phyloP scores from a whole-genome alignment of 2,888 invertebrate genomes.

The Oxytorus armatus region DNA sequence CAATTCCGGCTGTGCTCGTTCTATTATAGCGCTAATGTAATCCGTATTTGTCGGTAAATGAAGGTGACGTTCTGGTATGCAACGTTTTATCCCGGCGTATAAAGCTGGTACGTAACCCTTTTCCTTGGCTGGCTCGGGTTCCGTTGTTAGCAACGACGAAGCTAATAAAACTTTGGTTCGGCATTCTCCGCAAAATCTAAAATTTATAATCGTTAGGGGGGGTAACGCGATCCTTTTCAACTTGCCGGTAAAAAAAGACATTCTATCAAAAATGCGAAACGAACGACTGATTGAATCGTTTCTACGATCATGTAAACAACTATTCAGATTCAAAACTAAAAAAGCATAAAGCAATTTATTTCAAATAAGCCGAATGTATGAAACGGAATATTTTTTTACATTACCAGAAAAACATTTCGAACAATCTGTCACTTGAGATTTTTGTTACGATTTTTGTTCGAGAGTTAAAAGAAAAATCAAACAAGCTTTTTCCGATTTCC shows the following conservation, averaged over 20 bases:
- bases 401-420: too few relatives aligned
- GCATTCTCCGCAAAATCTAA: constrained; percentile 95
- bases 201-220: too few relatives aligned
- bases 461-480: too few relatives aligned
- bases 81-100: constrained; percentile 94
- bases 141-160: constrained; percentile 94
- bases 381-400: not conserved
- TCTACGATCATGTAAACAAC: too few relatives aligned
- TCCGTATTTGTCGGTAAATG: constrained; percentile 95
- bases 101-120: constrained; percentile 95
- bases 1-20: constrained; percentile 95
- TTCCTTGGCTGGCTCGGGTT: constrained; percentile 93
- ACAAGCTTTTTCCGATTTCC: too few relatives aligned
- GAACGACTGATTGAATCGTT: not conserved
- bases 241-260: too few relatives aligned
- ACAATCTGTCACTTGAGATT: too few relatives aligned
- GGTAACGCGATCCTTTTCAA: too few relatives aligned
- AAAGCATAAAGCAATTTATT: too few relatives aligned
- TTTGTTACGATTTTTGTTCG: too few relatives aligned
- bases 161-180: constrained; percentile 94
- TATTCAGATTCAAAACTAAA: not conserved
- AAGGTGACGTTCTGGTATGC: constrained; percentile 94
- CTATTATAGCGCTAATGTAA: constrained; percentile 94
- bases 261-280: not conserved
- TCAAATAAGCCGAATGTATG: too few relatives aligned